Evolutionary conservation across 2,113 vertebrate species (phyloP), one percentile per base, ranked within the genome.

Genomic region (Benthochromis sp.): DNA sequence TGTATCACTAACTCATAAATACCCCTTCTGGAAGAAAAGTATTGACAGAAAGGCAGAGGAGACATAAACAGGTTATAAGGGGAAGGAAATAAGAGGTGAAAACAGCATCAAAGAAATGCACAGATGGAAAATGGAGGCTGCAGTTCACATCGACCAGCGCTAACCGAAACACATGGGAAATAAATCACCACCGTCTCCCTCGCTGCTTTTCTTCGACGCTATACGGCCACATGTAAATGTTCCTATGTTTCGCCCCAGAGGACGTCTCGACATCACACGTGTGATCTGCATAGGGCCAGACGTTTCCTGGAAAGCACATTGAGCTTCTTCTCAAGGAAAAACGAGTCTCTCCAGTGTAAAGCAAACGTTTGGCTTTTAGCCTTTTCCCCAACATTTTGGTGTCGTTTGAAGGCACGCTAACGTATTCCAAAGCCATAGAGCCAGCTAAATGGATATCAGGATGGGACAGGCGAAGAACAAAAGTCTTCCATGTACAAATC

Each of bases 131-230:
- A 92, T 86, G 78, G 84, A 91, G 81, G 86, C 84, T 87, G 45
- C 78, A 81, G 61, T 90, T 95, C 90, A 87, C 90, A 76, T 93
- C 17, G 47, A 94, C 87, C 92, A 85, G 90, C 89, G 91, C 86
- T 86, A 94, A 93, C 90, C 54, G 85, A 93, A 97, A 92, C 92
- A 93, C 85, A 86, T 87, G 83, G 91, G 90, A 95, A 95, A 96
- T 95, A 95, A 93, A 94, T 95, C 90, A 95, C 11, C 78, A 13
- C 89, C 84, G 50, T 90, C 87, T 91, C 82, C 47, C 87, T 85
- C 80, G 52, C 83, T 91, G 81, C 88, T 81, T 88, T 84, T 83
- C 88, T 79, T 85, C 52, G 45, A 89, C 84, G 55, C 81, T n/a
- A 38, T 86, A 90, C 87, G 86, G 43, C 84, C 89, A 95, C 94